Base-by-base conservation (phyloP, 2,888 invertebrate species). In the Drosophila prostipennis region DNA sequence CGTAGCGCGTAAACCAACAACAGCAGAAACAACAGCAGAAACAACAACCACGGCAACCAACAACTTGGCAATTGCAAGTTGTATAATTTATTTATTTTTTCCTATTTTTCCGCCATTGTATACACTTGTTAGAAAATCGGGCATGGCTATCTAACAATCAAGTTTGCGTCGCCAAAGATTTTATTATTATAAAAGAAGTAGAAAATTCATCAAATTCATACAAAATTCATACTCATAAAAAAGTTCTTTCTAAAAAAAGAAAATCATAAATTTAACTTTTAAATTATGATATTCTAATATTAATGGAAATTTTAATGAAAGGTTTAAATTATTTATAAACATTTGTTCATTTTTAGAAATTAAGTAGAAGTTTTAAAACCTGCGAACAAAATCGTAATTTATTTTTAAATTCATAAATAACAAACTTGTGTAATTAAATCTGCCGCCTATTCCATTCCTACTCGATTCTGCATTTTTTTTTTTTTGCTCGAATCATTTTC, bases 51-150 rank as follows among this genome's bases (percentile, higher is more conserved):
- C 13, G 39, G 32, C 52, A 49, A 54, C 61, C 52, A 49, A 54
- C 61, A 57, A 57, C 71, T 56, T 72, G 58, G 75, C 65, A 67
- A 67, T 64, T 78, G 72, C 77, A 73, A 77, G 63, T 77, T 75
- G 58, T 74, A 69, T 77, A 74, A 72, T 81, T 81, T 76, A 78
- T 77, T 67, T 70, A 54, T 75, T 71, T 63, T 67, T 55, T 55
- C 51, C 56, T 48, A 67, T 57, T 61, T 69, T 54, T 56, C 51
- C 61, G 67, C 53, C 51, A 60, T 64, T 49, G 68, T 46, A 61
- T 55, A 51, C 43, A 60, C 52, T 69, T 51, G 49, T 26, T 37
- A 29, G 40, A 52, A 52, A 40, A 60, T 36, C 10, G 49, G 60
- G 43, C 10, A 46, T 54, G 11, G 13, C 6, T 1, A 32, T 13